Evolutionary conservation across 2,113 vertebrate genomes (phyloP).

Genomic region (Crotalus helleri): DNA sequence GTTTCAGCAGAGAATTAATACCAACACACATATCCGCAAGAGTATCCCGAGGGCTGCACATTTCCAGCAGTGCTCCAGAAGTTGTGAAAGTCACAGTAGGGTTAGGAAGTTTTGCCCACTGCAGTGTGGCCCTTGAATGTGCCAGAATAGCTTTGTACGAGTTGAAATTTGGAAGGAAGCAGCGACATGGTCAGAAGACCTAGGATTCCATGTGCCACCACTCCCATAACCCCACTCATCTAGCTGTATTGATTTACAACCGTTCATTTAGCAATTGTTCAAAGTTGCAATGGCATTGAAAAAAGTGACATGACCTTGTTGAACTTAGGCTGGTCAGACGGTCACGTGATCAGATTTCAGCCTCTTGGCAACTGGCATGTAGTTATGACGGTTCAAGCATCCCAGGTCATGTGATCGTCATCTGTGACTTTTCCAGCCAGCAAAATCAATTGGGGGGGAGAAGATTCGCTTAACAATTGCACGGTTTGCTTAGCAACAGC

Average conservation of each 20-base stretch:
- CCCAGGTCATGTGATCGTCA: not conserved
- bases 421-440: not conserved
- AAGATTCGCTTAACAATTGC: not conserved
- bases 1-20: not conserved
- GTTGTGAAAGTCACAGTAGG: not conserved
- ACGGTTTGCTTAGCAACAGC: too few species aligned
- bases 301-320: not conserved
- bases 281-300: not conserved
- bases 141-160: not conserved
- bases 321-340: not conserved
- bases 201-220: not conserved
- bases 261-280: not conserved
- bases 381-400: not conserved
- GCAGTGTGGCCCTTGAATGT: not conserved
- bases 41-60: not conserved
- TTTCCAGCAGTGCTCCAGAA: not conserved
- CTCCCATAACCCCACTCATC: not conserved
- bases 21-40: not conserved
- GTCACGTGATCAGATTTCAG: not conserved
- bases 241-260: not conserved
- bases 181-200: not conserved
- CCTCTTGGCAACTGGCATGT: not conserved
- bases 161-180: not conserved
- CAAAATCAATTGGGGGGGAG: not conserved
- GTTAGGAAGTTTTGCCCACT: not conserved